Percentiles rank a stretch among this genome's conserved stretches.
phyloP scores from a whole-genome alignment of 2,888 invertebrate species.

The Odontocolon sp. region DNA sequence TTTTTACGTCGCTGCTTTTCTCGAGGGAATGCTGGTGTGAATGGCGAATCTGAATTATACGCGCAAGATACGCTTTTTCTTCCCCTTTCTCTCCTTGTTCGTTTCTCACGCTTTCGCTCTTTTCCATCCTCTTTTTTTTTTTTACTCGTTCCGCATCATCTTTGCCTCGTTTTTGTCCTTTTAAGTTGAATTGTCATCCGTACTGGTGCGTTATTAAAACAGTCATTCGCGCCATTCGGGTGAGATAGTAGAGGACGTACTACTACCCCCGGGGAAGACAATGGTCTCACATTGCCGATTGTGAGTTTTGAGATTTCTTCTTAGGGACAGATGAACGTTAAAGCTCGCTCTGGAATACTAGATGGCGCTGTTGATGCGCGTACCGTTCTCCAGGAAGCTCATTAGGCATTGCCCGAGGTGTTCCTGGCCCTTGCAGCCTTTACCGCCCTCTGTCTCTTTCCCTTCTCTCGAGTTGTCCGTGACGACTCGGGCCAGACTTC shows the following conservation, averaged over 20 bases:
- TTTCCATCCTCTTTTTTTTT: slow-evolving; percentile 13
- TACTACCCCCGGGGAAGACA: slow-evolving; percentile 56
- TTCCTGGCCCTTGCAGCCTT: slow-evolving; percentile 68
- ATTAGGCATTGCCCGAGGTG: slow-evolving; percentile 79
- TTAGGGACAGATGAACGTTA: slow-evolving; percentile 43
- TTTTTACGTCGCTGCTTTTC: too few relatives aligned
- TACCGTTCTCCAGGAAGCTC: slow-evolving; percentile 77
- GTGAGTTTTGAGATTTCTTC: slow-evolving; percentile 56
- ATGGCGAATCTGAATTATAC: too few relatives aligned
- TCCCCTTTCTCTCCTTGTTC: background rate
- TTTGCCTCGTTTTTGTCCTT: slow-evolving; percentile 45
- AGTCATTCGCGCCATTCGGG: slow-evolving; percentile 60
- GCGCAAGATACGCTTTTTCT: background rate
- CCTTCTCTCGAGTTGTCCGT: slow-evolving; percentile 19
- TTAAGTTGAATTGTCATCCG: slow-evolving; percentile 61
- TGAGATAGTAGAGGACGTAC: too few relatives aligned
- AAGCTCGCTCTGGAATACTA: slow-evolving; percentile 49
- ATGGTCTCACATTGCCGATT: slow-evolving; percentile 64
- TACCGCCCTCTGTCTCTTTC: slow-evolving; percentile 41
- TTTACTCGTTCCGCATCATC: slow-evolving; percentile 48
- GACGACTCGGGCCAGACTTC: slow-evolving; percentile 4
- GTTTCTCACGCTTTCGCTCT: background rate
- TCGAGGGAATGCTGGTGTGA: too few relatives aligned
- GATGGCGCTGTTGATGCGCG: slow-evolving; percentile 47
- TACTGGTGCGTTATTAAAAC: slow-evolving; percentile 72